These are phyloP conservation scores for Drosophila nr. fundita DNA, from an alignment of 2,888 invertebrate genomes.

Conservation along the genomic window DNA sequence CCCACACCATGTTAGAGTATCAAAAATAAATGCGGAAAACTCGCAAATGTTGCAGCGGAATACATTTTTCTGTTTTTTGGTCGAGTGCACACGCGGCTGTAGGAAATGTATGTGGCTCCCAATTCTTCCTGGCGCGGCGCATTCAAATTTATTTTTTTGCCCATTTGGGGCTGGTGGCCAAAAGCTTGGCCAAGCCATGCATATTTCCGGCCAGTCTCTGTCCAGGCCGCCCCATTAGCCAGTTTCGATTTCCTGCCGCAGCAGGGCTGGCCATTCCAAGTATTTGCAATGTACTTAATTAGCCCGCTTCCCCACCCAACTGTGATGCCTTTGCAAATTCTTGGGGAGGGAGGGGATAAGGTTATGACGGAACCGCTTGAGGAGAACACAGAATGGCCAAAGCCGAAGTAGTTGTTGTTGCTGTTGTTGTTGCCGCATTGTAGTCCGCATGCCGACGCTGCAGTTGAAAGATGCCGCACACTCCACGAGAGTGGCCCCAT, in stretches of 20 bases:
- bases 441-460: constrained; percentile 65
- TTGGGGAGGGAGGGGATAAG: constrained; percentile 14
- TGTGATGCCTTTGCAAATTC: constrained; percentile 41
- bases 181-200: constrained; percentile 71
- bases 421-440: constrained; percentile 52
- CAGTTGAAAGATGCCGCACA: constrained; percentile 80
- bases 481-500: constrained; percentile 39
- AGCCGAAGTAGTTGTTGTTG: constrained; percentile 20
- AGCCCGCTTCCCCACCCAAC: constrained; percentile 39
- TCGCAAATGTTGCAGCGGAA: constrained; percentile 60
- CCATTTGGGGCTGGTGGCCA: constrained; percentile 64
- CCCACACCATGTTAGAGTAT: neutral
- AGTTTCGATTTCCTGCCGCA: constrained; percentile 67
- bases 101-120: constrained; percentile 41
- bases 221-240: constrained; percentile 52
- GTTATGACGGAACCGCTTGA: constrained; percentile 52
- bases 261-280: constrained; percentile 49
- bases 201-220: constrained; percentile 71
- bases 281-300: constrained; percentile 72
- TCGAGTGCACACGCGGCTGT: constrained; percentile 62
- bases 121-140: constrained; percentile 68
- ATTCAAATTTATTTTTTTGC: constrained; percentile 66
- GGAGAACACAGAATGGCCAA: constrained; percentile 12
- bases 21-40: constrained; percentile 20
- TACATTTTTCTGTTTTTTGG: constrained; percentile 63